Evolutionary conservation across 2,797 vertebrate genomes (phyloP).

Genomic region (Antennarius maculatus): DNA sequence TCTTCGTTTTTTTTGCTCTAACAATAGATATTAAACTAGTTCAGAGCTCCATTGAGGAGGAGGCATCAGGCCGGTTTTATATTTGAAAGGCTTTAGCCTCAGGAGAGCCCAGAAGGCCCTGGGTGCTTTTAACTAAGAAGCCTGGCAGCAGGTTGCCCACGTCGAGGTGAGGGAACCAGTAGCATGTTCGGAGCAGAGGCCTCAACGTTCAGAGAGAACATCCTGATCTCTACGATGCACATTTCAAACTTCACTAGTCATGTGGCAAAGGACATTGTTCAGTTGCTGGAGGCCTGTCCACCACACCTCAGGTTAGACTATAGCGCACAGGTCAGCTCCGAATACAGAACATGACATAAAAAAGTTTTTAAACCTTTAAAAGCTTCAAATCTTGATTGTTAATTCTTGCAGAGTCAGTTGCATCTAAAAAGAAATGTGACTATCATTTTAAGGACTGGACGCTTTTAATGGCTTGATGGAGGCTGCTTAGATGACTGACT

Average conservation of each 20-base stretch:
- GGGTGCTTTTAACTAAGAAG: slow-evolving; percentile 62
- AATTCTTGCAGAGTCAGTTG: no score
- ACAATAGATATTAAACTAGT: slow-evolving; percentile 83
- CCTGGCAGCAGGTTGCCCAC: slow-evolving; percentile 62
- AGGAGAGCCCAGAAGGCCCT: slow-evolving; percentile 50
- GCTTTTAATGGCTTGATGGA: background rate
- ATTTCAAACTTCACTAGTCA: slow-evolving; percentile 24
- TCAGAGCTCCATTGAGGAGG: slow-evolving; percentile 71
- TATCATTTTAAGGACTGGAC: background rate
- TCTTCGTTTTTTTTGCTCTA: slow-evolving; percentile 71
- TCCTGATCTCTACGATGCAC: slow-evolving; percentile 24
- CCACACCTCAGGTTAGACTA: slow-evolving; percentile 14
- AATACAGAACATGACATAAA: background rate
- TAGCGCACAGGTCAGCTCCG: slow-evolving; percentile 5
- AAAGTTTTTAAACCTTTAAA: background rate
- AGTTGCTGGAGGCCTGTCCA: slow-evolving; percentile 4
- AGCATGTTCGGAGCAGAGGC: slow-evolving; percentile 20
- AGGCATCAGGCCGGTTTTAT: slow-evolving; percentile 61
- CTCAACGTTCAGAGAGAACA: slow-evolving; percentile 33
- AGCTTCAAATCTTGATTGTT: background rate
- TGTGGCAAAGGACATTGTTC: slow-evolving; percentile 24
- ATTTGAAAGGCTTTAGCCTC: slow-evolving; percentile 67
- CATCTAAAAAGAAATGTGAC: background rate
- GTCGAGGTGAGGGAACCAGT: slow-evolving; percentile 43
- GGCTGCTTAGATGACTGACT: no score